A percentile compares a stretch with the other conserved stretches of the same genome.
Conservation (phyloP, 2,113 vertebrate species). For the Leiothrix lutea region DNA sequence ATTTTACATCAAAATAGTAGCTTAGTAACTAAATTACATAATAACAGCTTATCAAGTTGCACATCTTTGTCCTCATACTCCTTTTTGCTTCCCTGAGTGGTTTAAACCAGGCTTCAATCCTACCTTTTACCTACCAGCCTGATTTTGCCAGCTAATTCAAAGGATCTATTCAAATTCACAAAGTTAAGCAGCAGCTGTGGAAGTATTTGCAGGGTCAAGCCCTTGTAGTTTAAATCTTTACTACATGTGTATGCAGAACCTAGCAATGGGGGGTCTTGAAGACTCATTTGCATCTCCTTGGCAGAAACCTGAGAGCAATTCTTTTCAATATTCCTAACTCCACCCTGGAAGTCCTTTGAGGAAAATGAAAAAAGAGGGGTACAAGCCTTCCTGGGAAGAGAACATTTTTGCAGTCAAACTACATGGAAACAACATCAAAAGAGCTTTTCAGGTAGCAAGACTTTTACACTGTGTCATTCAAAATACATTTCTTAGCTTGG, state of each 20-base stretch:
- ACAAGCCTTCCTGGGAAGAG: background rate
- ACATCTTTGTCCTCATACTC: background rate
- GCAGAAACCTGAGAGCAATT: background rate
- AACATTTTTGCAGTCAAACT: background rate
- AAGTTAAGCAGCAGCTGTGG: constrained; percentile 38
- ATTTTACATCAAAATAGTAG: background rate
- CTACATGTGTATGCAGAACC: constrained; percentile 40
- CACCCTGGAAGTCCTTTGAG: background rate
- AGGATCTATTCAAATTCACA: constrained; percentile 44
- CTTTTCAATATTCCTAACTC: background rate
- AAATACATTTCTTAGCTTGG: background rate
- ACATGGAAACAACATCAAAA: background rate
- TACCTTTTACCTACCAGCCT: background rate
- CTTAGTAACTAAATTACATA: background rate
- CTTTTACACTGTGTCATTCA: background rate
- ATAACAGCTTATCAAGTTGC: background rate
- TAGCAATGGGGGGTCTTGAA: constrained; percentile 35
- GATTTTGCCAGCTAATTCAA: background rate
- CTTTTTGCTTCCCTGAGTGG: background rate
- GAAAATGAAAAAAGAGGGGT: background rate
- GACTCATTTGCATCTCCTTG: constrained; percentile 35
- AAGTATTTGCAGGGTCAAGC: constrained; percentile 54
- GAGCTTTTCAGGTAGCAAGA: background rate
- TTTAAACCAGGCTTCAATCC: background rate
- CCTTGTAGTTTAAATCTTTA: constrained; percentile 53